Conservation (phyloP, 2,797 vertebrate species). For the Nothura maculosa region DNA sequence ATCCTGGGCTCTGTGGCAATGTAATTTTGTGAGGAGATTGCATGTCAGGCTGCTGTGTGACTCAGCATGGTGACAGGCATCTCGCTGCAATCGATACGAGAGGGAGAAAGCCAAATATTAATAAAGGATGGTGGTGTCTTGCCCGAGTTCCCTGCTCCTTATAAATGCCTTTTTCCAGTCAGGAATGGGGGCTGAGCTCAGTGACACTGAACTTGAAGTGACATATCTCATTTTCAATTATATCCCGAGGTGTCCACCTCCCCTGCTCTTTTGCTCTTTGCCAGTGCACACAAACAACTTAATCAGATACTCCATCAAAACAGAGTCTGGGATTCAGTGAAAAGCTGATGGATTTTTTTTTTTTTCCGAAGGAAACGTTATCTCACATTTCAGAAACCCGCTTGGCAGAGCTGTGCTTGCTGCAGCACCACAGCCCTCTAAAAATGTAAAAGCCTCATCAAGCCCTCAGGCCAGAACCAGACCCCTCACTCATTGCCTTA, state of each 20-base stretch:
- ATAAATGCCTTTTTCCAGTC: constrained; percentile 29
- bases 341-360: neutral
- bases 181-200: neutral
- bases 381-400: neutral
- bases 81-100: constrained; percentile 33
- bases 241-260: constrained; percentile 28
- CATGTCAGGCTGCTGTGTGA: neutral
- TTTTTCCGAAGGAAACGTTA: neutral
- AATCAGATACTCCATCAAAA: constrained; percentile 35
- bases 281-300: constrained; percentile 13
- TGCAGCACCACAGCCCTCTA: neutral
- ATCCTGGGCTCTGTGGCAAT: constrained; percentile 9
- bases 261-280: constrained; percentile 24
- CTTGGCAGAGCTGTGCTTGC: neutral
- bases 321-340: neutral
- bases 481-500: neutral
- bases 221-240: constrained; percentile 64
- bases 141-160: neutral
- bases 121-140: constrained; percentile 47
- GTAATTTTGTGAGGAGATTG: constrained; percentile 61
- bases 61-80: constrained; percentile 38
- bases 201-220: constrained; percentile 49
- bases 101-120: constrained; percentile 54
- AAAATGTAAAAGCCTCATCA: neutral
- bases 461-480: no score